These are phyloP conservation scores for Amblyopsis rosae DNA, from an alignment of 2,113 vertebrate genomes.

Conservation along the genomic window DNA sequence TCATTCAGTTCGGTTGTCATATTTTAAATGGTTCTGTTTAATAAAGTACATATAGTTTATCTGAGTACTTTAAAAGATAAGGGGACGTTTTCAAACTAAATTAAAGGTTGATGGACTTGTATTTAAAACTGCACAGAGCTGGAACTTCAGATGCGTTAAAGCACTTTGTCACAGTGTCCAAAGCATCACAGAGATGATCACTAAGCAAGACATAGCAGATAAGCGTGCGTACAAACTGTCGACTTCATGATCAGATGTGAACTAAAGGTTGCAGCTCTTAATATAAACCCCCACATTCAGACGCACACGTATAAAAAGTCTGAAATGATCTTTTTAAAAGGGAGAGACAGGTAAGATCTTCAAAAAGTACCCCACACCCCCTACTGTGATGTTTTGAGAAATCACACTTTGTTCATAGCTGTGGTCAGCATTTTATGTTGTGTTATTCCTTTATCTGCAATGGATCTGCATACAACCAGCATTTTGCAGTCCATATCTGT, in stretches of 20 bases:
- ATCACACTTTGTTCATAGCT: conserved; percentile 64
- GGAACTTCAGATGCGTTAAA: conserved; percentile 25
- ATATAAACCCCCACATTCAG: conserved; percentile 53
- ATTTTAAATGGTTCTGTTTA: conserved; percentile 10
- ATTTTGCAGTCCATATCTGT: conserved; percentile 66
- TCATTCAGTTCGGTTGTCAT: no score
- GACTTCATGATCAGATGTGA: conserved; percentile 60
- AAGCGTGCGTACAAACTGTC: conserved; percentile 54
- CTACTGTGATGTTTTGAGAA: conserved; percentile 58
- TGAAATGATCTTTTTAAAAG: conserved; percentile 52
- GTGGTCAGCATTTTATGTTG: conserved; percentile 63
- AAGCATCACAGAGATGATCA: conserved; percentile 31
- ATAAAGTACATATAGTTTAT: not conserved
- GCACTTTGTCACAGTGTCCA: conserved; percentile 57
- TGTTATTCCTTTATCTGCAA: conserved; percentile 63
- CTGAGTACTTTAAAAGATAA: no score
- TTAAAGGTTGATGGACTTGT: no score
- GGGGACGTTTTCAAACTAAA: no score
- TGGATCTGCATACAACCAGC: conserved; percentile 66
- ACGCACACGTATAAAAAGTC: conserved; percentile 70
- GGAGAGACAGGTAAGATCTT: conserved; percentile 39
- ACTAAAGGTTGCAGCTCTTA: conserved; percentile 59
- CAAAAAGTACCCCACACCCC: conserved; percentile 41
- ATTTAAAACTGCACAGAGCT: not conserved
- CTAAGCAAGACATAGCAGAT: conserved; percentile 50